Evolutionary conservation across 2,888 invertebrate genomes (phyloP).

Genomic region (Platycnemis pennipes): DNA sequence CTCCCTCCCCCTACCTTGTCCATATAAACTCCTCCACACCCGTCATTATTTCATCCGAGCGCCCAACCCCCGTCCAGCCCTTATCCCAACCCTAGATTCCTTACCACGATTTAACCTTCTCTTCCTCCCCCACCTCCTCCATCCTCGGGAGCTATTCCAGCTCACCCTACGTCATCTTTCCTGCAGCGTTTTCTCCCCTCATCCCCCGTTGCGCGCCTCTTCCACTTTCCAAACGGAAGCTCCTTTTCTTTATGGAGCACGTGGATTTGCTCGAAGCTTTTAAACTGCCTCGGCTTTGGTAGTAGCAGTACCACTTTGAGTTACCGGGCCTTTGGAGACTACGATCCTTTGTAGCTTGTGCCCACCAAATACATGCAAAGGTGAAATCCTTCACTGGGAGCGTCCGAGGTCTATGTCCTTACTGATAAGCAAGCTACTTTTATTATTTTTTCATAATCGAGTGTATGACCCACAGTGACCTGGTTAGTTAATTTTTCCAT

Average conservation of each 20-base stretch:
- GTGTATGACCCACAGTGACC: too few species aligned
- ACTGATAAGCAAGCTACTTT: too few species aligned
- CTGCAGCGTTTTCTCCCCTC: not conserved
- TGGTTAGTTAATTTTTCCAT: too few species aligned
- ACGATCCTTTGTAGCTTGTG: too few species aligned
- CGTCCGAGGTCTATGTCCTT: too few species aligned
- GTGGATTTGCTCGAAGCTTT: not conserved
- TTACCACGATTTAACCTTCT: not conserved
- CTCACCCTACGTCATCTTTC: conserved; percentile 7
- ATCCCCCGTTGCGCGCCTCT: not conserved
- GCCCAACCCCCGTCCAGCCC: conserved; percentile 8
- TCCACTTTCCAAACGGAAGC: not conserved
- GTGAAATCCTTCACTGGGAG: too few species aligned
- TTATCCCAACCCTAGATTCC: conserved; percentile 40
- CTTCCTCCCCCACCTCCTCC: not conserved
- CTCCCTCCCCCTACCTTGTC: not conserved
- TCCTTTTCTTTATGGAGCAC: not conserved
- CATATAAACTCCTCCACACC: conserved; percentile 32
- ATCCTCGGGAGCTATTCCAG: not conserved
- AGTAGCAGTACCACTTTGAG: not conserved
- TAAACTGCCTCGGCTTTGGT: not conserved
- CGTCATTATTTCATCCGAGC: conserved; percentile 22
- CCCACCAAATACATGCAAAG: too few species aligned
- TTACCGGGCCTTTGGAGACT: too few species aligned
- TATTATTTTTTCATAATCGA: too few species aligned